Evolutionary conservation across 2,113 vertebrate genomes (phyloP).

Genomic region (Ciconia maguari): DNA sequence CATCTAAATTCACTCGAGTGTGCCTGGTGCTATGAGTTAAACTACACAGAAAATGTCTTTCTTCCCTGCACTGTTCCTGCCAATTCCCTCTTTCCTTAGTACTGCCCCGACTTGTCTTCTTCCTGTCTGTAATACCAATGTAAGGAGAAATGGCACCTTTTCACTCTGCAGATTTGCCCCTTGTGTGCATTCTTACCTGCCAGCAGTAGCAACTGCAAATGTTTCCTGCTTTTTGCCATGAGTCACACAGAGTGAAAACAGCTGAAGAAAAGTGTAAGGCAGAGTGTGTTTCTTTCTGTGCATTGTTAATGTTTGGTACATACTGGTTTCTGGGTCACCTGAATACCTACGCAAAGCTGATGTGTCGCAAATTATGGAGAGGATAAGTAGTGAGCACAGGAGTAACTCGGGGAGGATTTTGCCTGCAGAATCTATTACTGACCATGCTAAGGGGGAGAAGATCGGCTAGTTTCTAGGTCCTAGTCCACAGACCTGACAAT

Average conservation of each 20-base stretch:
- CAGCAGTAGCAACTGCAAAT: background rate
- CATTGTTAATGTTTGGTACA: background rate
- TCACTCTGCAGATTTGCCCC: background rate
- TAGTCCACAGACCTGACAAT: background rate
- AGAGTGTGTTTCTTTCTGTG: background rate
- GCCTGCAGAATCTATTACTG: background rate
- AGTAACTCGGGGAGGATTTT: background rate
- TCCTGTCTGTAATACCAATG: background rate
- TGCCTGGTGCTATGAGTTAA: background rate
- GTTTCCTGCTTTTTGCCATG: background rate
- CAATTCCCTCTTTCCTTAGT: background rate
- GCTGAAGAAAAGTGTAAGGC: background rate
- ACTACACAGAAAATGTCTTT: background rate
- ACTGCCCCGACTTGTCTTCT: background rate
- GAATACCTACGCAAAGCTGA: background rate
- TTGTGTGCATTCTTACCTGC: background rate
- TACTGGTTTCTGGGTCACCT: background rate
- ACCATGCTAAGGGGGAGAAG: background rate
- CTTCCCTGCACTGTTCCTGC: background rate
- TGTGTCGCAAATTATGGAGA: background rate
- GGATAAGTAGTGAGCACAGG: background rate
- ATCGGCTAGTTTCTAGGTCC: background rate
- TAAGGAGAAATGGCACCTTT: background rate
- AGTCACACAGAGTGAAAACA: background rate
- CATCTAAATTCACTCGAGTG: background rate